Evolutionary conservation across 2,888 invertebrate species (phyloP), one percentile per base, ranked within the genome.

Genomic region (Andrena camellia): DNA sequence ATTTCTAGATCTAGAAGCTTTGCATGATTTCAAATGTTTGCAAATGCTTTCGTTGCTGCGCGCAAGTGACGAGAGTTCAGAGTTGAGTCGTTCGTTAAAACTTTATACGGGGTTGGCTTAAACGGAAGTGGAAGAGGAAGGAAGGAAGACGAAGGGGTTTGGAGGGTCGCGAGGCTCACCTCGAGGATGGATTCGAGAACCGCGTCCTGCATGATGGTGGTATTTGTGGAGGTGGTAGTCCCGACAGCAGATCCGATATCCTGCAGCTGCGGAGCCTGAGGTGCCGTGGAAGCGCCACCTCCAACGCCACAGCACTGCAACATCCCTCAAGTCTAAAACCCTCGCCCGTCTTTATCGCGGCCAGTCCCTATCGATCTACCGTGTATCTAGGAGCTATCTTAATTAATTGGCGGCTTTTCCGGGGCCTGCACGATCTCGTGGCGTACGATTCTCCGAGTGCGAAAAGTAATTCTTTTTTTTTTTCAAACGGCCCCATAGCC

Each of bases 271-370:
- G 91, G 90, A 91, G 90, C 92, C 91, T 92, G 93, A 90, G 93
- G 91, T 91, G 92, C 93, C 93, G 93, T 93, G 90, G 93, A 92
- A 91, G 92, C 93, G 93, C 93, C 94, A 94, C 94, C 94, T 92
- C 94, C 92, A 92, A 93, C 93, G 90, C 93, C 94, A 92, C 94
- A 94, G 93, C 93, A 94, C 94, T 94, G 92, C 83, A 93, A 91
- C 86, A 90, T 90, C 83, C 88, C 90, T 89, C 81, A 88, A 84
- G 89, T 89, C 85, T 89, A 85, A 89, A 89, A 89, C 77, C 77
- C 80, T 86, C 86, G 81, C 85, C 86, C 83, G 87, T 83, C 87
- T 86, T 88, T 90, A 91, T 90, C 90, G 83, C 85, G 89, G 87
- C 82, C 85, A 76, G 92, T 90, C 86, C 87, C 88, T 90, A 90